A percentile compares a stretch with the other conserved stretches of the same genome.
Conservation (phyloP, 2,113 vertebrate species). For the Amia ocellicauda region DNA sequence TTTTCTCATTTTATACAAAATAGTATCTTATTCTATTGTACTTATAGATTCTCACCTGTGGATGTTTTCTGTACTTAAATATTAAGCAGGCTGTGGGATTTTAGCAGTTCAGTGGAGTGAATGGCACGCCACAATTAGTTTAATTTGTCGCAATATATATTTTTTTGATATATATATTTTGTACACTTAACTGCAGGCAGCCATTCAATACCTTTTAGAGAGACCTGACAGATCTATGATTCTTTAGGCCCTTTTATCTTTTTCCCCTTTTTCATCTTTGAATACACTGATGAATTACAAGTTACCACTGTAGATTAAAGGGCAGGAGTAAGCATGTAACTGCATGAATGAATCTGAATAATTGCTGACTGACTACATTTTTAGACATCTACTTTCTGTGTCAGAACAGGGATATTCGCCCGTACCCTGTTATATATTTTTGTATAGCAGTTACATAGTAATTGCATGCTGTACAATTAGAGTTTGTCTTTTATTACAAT, state of each 20-base stretch:
- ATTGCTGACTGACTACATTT: too few relatives aligned
- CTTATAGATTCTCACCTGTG: neutral
- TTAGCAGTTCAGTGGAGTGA: neutral
- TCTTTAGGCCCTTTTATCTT: neutral
- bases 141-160: neutral
- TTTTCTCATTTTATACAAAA: constrained; percentile 5
- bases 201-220: neutral
- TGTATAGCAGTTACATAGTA: too few relatives aligned
- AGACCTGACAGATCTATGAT: neutral
- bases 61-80: neutral
- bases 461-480: too few relatives aligned
- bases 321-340: too few relatives aligned
- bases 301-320: too few relatives aligned
- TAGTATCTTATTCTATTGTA: constrained; percentile 2
- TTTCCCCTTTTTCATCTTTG: too few relatives aligned
- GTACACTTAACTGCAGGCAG: neutral
- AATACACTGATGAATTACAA: neutral
- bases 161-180: too few relatives aligned
- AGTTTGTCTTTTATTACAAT: too few relatives aligned
- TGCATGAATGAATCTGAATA: too few relatives aligned
- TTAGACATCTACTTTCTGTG: too few relatives aligned
- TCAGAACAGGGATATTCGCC: too few relatives aligned
- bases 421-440: too few relatives aligned
- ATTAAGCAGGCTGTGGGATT: neutral
- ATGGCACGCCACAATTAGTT: neutral